Evolutionary conservation across 1,140 invertebrate species (phyloP).

Genomic region (Diachasmimorpha longicaudata): DNA sequence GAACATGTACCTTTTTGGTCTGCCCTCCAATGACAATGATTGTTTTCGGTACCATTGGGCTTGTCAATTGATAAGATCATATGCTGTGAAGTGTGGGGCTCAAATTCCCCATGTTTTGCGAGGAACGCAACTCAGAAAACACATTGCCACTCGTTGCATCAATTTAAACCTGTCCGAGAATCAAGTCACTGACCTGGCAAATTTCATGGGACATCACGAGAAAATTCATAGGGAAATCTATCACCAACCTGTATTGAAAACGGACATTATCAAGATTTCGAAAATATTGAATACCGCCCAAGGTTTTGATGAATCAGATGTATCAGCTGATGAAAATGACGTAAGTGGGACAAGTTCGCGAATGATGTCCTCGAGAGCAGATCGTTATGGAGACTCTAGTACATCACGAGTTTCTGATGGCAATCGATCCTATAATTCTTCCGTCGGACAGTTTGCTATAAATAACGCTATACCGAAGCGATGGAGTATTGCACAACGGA

Average conservation of each 20-base stretch:
- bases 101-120: constrained; percentile 15
- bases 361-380: neutral
- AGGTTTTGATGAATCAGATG: neutral
- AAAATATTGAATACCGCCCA: neutral
- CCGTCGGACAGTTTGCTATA: neutral
- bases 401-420: neutral
- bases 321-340: neutral
- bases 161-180: constrained; percentile 2
- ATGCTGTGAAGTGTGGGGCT: constrained; percentile 1
- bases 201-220: constrained; percentile 27
- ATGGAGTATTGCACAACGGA: neutral
- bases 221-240: constrained; percentile 10
- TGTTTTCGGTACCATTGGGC: constrained; percentile 10
- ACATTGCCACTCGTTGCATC: constrained; percentile 23
- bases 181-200: constrained; percentile 15
- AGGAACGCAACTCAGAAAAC: constrained; percentile 20
- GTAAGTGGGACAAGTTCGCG: no score
- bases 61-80: constrained; percentile 18
- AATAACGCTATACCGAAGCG: neutral
- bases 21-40: neutral
- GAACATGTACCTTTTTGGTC: constrained; percentile 18
- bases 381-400: neutral
- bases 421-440: neutral
- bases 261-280: neutral
- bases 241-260: neutral